Conservation (phyloP, 1,140 invertebrate genomes). For the Calosoma granatense region DNA sequence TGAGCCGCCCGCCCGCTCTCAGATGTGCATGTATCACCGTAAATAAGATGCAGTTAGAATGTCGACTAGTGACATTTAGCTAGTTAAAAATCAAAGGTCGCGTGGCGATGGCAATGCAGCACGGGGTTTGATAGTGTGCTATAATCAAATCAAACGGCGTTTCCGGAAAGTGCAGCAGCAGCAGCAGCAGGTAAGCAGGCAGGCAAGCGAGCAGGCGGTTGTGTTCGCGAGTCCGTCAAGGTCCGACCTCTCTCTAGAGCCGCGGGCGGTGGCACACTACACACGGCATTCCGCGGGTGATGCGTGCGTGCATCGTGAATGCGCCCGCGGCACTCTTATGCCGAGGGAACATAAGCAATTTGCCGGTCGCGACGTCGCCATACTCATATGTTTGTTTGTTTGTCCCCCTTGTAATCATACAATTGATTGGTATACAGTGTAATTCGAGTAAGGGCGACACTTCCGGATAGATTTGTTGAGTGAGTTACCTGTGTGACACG, state of each 20-base stretch:
- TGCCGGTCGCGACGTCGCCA: too few relatives aligned
- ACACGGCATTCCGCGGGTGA: background rate
- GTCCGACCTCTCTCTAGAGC: conserved; percentile 5
- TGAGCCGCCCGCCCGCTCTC: too few relatives aligned
- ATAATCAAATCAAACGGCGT: conserved; percentile 8
- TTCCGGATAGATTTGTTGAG: background rate
- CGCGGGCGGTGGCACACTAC: conserved; percentile 2
- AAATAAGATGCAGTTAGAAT: conserved; percentile 16
- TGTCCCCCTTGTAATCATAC: too few relatives aligned
- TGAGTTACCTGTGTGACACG: background rate
- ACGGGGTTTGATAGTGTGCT: conserved; percentile 7
- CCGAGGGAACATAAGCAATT: too few relatives aligned
- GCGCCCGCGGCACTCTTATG: background rate
- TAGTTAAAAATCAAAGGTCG: conserved; percentile 19
- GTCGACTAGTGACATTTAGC: conserved; percentile 27
- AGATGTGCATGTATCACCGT: background rate
- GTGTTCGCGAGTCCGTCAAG: conserved; percentile 6
- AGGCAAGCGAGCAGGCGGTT: background rate
- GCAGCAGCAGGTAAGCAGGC: background rate
- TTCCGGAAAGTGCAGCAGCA: conserved; percentile 5
- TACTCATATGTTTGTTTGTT: too few relatives aligned
- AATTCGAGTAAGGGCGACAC: too few relatives aligned
- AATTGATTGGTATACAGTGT: too few relatives aligned
- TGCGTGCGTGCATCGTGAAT: conserved; percentile 1
- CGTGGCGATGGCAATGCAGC: conserved; percentile 10